These are phyloP conservation scores for Scaptodrosophila latifasciaeformis DNA, from an alignment of 2,888 invertebrate species.

Conservation along the genomic window DNA sequence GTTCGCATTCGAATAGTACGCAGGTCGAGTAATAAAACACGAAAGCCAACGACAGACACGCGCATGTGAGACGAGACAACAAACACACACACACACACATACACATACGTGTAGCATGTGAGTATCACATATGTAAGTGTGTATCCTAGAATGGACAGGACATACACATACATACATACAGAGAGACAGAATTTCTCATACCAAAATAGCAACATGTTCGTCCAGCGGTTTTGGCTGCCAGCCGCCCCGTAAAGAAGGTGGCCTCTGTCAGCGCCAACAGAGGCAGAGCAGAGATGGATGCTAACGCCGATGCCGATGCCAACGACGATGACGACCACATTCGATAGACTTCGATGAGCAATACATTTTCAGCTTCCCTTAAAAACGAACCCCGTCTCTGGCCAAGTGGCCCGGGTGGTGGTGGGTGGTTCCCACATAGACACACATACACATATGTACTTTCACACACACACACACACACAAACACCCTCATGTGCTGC, in stretches of 20 bases:
- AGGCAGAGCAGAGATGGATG: no score
- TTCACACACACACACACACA: slow-evolving; percentile 13
- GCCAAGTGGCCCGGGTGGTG: no score
- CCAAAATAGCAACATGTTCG: no score
- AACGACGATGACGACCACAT: slow-evolving; percentile 42
- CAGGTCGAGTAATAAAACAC: slow-evolving; percentile 68
- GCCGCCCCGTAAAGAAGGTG: no score
- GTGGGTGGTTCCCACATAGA: slow-evolving; percentile 19
- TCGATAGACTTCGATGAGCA: slow-evolving; percentile 70
- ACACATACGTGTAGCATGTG: no score
- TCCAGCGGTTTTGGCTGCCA: no score
- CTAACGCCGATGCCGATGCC: slow-evolving; percentile 19
- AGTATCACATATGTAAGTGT: no score
- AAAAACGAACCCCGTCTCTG: slow-evolving; percentile 33
- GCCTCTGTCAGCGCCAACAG: no score
- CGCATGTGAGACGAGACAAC: slow-evolving; percentile 46
- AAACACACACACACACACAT: slow-evolving; percentile 16
- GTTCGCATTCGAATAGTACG: slow-evolving; percentile 58
- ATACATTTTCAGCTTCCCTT: slow-evolving; percentile 67
- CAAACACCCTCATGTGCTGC: slow-evolving; percentile 6
- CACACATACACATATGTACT: slow-evolving; percentile 19
- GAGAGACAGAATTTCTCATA: no score
- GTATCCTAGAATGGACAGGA: slow-evolving; percentile 44
- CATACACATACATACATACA: slow-evolving; percentile 11
- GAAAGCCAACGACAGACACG: slow-evolving; percentile 38